A percentile compares a stretch with the other conserved stretches of the same genome.
Evolutionary conservation across 2,797 vertebrate species (phyloP).

Genomic region (Hafferia zeledoni): DNA sequence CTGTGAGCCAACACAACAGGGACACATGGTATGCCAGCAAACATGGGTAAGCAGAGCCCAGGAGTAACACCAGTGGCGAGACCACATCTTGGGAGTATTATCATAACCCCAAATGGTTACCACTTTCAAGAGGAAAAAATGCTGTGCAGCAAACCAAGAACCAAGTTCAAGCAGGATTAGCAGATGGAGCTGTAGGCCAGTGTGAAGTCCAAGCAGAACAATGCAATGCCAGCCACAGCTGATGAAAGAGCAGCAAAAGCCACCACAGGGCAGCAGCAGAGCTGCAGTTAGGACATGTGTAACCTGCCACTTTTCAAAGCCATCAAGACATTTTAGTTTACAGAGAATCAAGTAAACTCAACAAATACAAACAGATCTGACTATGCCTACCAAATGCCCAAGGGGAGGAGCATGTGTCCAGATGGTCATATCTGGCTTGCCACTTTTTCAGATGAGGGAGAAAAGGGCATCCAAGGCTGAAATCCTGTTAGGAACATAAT

Average conservation of each 20-base stretch:
- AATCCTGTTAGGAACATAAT: background rate
- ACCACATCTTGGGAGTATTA: background rate
- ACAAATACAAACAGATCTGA: background rate
- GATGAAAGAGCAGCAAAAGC: background rate
- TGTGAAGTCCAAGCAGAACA: background rate
- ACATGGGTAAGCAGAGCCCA: background rate
- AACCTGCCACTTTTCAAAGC: background rate
- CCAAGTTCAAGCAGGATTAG: background rate
- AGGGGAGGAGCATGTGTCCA: conserved; percentile 12
- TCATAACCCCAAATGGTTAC: background rate
- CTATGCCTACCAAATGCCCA: background rate
- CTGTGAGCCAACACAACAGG: background rate
- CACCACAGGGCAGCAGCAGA: background rate
- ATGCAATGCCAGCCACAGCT: background rate
- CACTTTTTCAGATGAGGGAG: background rate
- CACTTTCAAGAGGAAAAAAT: background rate
- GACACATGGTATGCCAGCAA: background rate
- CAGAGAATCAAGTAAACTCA: background rate
- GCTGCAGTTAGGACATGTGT: background rate
- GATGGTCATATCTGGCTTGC: background rate
- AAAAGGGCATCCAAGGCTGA: conserved; percentile 21
- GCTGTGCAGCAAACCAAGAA: background rate
- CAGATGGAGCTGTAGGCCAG: background rate
- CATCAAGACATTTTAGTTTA: background rate
- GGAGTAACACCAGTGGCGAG: background rate